phyloP scores from a whole-genome alignment of 1,140 invertebrate species.

The Drosophila bipectinata region DNA sequence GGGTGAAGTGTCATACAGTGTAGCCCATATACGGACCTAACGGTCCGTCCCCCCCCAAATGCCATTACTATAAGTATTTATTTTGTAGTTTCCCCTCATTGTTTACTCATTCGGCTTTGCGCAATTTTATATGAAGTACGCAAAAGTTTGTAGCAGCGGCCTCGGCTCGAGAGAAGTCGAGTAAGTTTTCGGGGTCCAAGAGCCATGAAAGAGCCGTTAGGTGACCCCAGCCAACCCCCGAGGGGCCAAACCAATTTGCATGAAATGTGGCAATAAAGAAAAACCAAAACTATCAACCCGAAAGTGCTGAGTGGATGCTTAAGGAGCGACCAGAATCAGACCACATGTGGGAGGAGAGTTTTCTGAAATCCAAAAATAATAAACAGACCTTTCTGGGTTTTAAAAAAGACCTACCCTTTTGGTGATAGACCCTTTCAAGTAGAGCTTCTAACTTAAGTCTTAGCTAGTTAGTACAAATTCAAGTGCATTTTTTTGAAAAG shows the following conservation, averaged over 20 bases:
- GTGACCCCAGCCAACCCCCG: slow-evolving; percentile 40
- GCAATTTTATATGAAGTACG: slow-evolving; percentile 66
- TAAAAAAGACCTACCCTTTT: no score
- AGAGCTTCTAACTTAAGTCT: background rate
- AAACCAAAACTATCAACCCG: slow-evolving; percentile 43
- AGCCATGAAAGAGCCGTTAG: slow-evolving; percentile 62
- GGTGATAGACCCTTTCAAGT: no score
- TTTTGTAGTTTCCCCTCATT: slow-evolving; percentile 62
- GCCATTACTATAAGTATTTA: slow-evolving; percentile 76
- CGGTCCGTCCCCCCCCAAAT: slow-evolving; percentile 59
- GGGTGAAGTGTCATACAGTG: slow-evolving; percentile 57
- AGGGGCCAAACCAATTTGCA: slow-evolving; percentile 53
- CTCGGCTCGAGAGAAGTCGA: slow-evolving; percentile 58
- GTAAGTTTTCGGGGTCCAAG: slow-evolving; percentile 41
- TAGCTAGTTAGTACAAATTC: slow-evolving; percentile 21
- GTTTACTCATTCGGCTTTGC: slow-evolving; percentile 51
- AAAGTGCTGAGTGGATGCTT: slow-evolving; percentile 33
- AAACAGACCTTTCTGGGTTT: background rate
- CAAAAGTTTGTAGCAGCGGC: slow-evolving; percentile 52
- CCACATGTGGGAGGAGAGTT: slow-evolving; percentile 13
- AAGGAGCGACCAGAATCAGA: slow-evolving; percentile 15
- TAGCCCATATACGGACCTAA: slow-evolving; percentile 74
- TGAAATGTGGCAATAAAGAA: slow-evolving; percentile 48
- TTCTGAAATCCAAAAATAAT: background rate
- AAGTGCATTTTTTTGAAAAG: slow-evolving; percentile 19